Evolutionary conservation across 2,888 invertebrate genomes (phyloP).

Genomic region (Cecidostiba fungosa): DNA sequence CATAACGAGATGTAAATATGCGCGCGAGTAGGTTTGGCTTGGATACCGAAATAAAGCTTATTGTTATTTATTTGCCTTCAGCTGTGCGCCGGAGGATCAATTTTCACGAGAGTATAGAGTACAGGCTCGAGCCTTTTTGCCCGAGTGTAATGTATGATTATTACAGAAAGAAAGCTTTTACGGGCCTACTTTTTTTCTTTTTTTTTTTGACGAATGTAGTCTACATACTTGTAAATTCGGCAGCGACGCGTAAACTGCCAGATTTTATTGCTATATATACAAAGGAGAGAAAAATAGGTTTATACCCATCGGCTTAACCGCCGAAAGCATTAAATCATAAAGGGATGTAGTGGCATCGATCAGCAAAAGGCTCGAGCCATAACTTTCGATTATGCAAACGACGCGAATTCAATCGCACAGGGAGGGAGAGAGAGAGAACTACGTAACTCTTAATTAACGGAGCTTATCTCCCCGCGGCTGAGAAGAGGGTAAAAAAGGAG

Average conservation of each 20-base stretch:
- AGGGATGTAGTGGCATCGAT: neutral
- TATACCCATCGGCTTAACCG: neutral
- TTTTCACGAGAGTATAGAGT: neutral
- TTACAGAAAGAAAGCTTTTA: neutral
- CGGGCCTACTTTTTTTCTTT: neutral
- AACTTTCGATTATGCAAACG: conserved; percentile 11
- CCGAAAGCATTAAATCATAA: neutral
- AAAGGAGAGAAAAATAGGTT: neutral
- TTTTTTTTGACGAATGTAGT: neutral
- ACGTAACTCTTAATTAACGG: conserved; percentile 24
- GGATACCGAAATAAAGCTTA: neutral
- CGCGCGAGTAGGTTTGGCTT: neutral
- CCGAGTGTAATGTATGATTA: neutral
- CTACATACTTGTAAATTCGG: neutral
- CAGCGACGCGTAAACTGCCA: neutral
- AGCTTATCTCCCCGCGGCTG: neutral
- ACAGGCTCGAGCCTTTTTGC: neutral
- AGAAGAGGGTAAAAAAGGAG: conserved; percentile 5
- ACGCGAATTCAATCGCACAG: conserved; percentile 14
- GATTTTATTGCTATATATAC: neutral
- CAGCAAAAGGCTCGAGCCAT: neutral
- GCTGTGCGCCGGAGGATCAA: neutral
- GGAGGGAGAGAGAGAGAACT: too few relatives aligned
- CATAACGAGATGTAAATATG: conserved; percentile 10
- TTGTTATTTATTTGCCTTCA: neutral